Percentiles rank a stretch among this genome's conserved stretches.
phyloP scores from a whole-genome alignment of 2,888 invertebrate genomes.

The Orthonevra nobilis region DNA sequence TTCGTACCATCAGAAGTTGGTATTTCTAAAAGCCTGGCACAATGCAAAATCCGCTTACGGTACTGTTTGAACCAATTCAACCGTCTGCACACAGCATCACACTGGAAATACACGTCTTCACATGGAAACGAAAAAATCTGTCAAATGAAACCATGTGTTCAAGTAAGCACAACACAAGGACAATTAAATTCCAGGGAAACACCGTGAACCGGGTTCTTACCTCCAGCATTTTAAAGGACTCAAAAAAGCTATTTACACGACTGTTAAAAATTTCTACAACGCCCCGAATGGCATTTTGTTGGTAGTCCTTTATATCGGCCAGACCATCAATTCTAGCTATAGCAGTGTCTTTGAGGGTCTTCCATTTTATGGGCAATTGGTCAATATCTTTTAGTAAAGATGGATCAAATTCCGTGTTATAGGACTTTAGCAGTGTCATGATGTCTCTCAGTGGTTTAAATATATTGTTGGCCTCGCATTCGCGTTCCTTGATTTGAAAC shows the following conservation, averaged over 20 bases:
- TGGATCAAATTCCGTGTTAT: constrained; percentile 92
- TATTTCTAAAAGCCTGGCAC: constrained; percentile 92
- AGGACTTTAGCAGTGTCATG: constrained; percentile 90
- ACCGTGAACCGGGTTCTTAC: constrained; percentile 33
- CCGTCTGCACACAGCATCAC: constrained; percentile 86
- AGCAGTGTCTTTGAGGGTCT: constrained; percentile 90
- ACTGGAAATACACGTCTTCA: constrained; percentile 84
- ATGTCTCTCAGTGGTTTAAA: constrained; percentile 94
- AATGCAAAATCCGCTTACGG: constrained; percentile 85
- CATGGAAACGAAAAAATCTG: constrained; percentile 86
- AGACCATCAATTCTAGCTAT: constrained; percentile 91
- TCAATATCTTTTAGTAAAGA: constrained; percentile 89
- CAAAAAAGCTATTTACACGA: constrained; percentile 82
- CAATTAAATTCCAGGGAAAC: constrained; percentile 25
- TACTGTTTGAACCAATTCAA: constrained; percentile 85
- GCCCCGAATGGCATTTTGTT: constrained; percentile 91
- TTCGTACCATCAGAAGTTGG: constrained; percentile 91
- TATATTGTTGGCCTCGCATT: constrained; percentile 90
- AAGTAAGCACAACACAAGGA: constrained; percentile 40
- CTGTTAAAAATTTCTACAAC: constrained; percentile 90
- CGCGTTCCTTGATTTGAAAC: constrained; percentile 85
- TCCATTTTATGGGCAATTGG: constrained; percentile 94
- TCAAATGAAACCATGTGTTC: constrained; percentile 42
- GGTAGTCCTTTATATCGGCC: constrained; percentile 91
- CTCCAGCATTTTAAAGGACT: constrained; percentile 46